These are phyloP conservation scores for Dermatophagoides farinae DNA, from an alignment of 1,140 invertebrate species.

Conservation along the genomic window DNA sequence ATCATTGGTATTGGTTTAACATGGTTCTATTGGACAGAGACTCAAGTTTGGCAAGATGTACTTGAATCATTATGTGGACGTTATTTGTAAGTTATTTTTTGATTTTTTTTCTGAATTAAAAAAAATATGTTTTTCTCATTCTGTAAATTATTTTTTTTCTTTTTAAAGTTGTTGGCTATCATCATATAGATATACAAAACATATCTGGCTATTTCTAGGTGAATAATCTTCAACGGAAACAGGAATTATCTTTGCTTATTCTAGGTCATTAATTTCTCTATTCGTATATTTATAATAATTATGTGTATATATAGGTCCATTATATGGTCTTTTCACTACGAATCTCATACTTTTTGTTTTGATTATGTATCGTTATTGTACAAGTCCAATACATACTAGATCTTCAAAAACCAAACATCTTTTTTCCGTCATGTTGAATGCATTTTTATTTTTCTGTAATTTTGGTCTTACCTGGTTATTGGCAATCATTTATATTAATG, in stretches of 20 bases:
- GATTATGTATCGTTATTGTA: too few relatives aligned
- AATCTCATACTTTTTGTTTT: not conserved
- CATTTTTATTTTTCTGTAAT: not conserved
- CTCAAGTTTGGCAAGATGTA: not conserved
- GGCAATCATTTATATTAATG: not conserved
- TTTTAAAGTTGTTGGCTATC: conserved; percentile 1
- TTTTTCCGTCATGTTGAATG: not conserved
- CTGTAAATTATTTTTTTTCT: not conserved
- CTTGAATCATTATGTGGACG: not conserved
- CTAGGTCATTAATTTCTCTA: too few relatives aligned
- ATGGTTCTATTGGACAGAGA: not conserved
- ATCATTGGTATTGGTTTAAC: not conserved
- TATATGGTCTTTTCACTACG: not conserved
- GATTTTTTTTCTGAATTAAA: not conserved
- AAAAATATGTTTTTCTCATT: not conserved
- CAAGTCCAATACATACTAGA: too few relatives aligned
- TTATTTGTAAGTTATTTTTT: conserved; percentile 10
- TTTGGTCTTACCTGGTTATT: not conserved
- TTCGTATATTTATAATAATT: too few relatives aligned
- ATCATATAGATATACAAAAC: not conserved
- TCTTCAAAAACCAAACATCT: too few relatives aligned
- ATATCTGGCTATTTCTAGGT: conserved; percentile 10
- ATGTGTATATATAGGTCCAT: not conserved
- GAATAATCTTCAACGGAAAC: too few relatives aligned
- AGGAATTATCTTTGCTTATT: too few relatives aligned